Base-by-base conservation (phyloP, 2,888 invertebrate species). In the Cecidostiba fungosa region DNA sequence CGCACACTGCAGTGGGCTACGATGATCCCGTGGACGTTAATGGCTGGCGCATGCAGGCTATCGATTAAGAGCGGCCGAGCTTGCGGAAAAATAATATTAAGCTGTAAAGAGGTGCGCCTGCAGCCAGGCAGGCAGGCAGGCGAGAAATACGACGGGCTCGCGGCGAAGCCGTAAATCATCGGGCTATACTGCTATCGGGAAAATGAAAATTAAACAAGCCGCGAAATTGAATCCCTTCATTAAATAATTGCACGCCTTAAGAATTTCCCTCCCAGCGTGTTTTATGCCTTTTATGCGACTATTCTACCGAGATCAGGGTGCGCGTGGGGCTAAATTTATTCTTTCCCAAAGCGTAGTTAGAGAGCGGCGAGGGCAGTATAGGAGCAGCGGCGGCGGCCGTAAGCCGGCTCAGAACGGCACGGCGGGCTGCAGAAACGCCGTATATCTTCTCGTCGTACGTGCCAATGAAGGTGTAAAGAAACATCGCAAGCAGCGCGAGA, bases 361-460 rank as follows among this genome's bases (percentile, higher is more conserved):
- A 32, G 12, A 14, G 62, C 62, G 23, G 70, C 10, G 47, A 0
- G 26, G 43, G 43, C 43, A 43, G 43, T 43, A 43, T 43, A 43
- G 43, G 43, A 29, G 66, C n/a, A n/a, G n/a, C n/a, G n/a, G n/a
- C n/a, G n/a, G n/a, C n/a, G n/a, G 14, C 50, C 66, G n/a, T 16
- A 23, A 19, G 39, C 32, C 77, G 74, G 50, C 23, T 70, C 72
- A 72, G 72, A 39, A 36, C 36, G 39, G 69, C 69, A 39, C 39
- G 26, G 36, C 29, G 10, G 32, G 43, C 43, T n/a, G 62, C 86
- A 88, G 79, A 47, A 66, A 73, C 87, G 87, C 87, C 89, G 87
- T 91, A 90, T 91, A 90, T 91, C 89, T 90, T 87, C 85, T 88
- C 87, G 86, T 88, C 88, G 89, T 91, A 90, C 91, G 89, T 91